Conservation (phyloP, 2,888 invertebrate species). For the Chrysotoxum bicinctum region DNA sequence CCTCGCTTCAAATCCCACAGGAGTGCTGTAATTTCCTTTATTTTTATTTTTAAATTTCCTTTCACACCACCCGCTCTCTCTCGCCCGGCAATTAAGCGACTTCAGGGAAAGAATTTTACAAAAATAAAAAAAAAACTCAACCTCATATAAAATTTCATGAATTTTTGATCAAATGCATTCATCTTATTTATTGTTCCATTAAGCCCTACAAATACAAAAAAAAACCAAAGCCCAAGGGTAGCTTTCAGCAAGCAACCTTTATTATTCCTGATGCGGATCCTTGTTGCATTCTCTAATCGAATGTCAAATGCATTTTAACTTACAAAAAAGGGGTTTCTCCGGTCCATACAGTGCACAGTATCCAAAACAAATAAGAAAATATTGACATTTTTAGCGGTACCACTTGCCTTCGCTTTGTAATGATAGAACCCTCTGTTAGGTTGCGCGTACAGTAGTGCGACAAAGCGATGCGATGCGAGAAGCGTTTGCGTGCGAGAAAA, state of each 20-base stretch:
- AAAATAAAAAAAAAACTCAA: neutral
- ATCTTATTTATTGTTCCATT: slow-evolving; percentile 24
- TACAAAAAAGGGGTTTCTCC: neutral
- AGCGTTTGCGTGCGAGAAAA: too few relatives aligned
- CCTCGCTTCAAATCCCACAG: slow-evolving; percentile 39
- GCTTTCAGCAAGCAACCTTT: slow-evolving; percentile 1
- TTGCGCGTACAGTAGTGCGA: neutral
- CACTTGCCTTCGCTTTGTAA: slow-evolving; percentile 8
- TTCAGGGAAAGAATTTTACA: neutral
- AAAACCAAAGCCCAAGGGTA: slow-evolving; percentile 11
- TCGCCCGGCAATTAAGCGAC: neutral
- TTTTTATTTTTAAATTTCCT: slow-evolving; percentile 3
- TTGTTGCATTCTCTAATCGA: slow-evolving; percentile 53
- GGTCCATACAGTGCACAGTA: neutral
- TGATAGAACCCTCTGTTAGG: slow-evolving; percentile 1
- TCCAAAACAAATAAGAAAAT: slow-evolving; percentile 25
- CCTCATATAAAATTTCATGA: slow-evolving; percentile 30
- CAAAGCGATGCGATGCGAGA: too few relatives aligned
- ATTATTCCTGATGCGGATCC: neutral
- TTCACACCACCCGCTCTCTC: neutral
- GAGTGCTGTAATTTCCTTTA: slow-evolving; percentile 36
- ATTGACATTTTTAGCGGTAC: slow-evolving; percentile 50
- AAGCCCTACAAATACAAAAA: neutral
- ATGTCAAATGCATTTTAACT: slow-evolving; percentile 45
- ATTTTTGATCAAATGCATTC: slow-evolving; percentile 51